Evolutionary conservation across 2,797 vertebrate genomes (phyloP).

Genomic region (Coccyzus lansbergi): DNA sequence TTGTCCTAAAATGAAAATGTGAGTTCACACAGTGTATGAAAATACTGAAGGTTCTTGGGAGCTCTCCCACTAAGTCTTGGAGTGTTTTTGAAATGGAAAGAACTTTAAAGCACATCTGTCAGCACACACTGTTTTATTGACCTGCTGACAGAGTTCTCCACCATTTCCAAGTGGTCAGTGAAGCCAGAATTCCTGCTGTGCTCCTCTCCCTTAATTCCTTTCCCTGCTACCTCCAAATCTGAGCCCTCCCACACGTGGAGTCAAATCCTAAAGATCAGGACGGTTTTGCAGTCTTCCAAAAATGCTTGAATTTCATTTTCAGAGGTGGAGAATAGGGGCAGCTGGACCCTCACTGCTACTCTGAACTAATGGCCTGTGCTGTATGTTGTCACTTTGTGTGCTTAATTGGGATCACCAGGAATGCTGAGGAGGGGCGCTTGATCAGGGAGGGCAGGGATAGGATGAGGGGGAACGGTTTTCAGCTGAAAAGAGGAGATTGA

Average conservation of each 20-base stretch:
- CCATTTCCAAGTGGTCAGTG: not conserved
- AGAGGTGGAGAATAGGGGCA: too few species aligned
- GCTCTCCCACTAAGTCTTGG: not conserved
- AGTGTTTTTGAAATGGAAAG: not conserved
- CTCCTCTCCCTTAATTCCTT: not conserved
- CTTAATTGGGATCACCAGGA: too few species aligned
- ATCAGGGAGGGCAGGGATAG: too few species aligned
- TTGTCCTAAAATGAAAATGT: not conserved
- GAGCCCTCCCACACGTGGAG: not conserved
- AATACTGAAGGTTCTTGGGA: not conserved
- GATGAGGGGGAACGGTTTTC: too few species aligned
- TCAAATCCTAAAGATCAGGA: not conserved
- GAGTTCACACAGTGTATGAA: not conserved
- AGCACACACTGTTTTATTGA: not conserved
- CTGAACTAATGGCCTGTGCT: not conserved
- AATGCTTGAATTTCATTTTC: not conserved
- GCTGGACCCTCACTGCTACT: not conserved
- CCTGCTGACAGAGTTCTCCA: not conserved
- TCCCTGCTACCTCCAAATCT: not conserved
- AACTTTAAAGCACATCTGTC: not conserved
- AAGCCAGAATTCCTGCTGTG: not conserved
- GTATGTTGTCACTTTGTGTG: accelerated
- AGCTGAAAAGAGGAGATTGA: too few species aligned
- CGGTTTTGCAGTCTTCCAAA: not conserved
- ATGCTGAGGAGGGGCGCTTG: too few species aligned